These are phyloP conservation scores for Gonioctena quinquepunctata DNA, from an alignment of 1,140 invertebrate species.

Conservation along the genomic window DNA sequence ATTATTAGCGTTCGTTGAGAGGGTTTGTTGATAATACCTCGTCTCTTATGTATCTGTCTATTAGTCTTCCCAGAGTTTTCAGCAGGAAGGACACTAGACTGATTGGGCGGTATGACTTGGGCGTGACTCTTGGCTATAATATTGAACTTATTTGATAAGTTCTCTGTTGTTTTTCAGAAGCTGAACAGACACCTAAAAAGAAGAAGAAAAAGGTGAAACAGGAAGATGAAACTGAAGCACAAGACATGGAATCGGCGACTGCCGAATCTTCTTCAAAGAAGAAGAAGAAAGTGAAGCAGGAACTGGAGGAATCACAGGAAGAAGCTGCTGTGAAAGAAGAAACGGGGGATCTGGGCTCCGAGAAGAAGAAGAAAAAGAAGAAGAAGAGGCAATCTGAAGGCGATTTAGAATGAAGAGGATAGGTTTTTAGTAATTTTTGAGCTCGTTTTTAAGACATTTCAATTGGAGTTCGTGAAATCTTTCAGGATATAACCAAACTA, in stretches of 20 bases:
- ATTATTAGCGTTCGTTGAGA: no score
- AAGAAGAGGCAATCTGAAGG: constrained; percentile 31
- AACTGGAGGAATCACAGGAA: constrained; percentile 30
- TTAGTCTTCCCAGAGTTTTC: no score
- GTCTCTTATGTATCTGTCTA: no score
- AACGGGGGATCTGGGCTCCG: constrained; percentile 41
- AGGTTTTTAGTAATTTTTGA: no score
- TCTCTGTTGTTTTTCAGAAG: constrained; percentile 10
- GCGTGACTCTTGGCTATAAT: neutral
- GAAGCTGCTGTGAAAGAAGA: constrained; percentile 20
- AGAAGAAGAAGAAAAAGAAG: constrained; percentile 59
- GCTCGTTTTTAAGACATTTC: no score
- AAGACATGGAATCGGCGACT: constrained; percentile 33
- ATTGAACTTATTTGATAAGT: neutral
- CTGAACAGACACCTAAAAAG: constrained; percentile 36
- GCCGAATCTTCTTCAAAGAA: constrained; percentile 33
- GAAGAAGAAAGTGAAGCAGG: constrained; percentile 47
- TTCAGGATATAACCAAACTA: no score
- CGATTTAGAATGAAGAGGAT: neutral
- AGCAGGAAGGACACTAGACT: no score
- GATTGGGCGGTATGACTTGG: no score
- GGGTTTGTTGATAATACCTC: no score
- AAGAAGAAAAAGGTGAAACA: constrained; percentile 39
- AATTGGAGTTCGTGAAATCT: no score
- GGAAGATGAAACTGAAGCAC: constrained; percentile 32